Conservation (phyloP, 2,888 invertebrate species). For the Leptodirus hochenwartii region DNA sequence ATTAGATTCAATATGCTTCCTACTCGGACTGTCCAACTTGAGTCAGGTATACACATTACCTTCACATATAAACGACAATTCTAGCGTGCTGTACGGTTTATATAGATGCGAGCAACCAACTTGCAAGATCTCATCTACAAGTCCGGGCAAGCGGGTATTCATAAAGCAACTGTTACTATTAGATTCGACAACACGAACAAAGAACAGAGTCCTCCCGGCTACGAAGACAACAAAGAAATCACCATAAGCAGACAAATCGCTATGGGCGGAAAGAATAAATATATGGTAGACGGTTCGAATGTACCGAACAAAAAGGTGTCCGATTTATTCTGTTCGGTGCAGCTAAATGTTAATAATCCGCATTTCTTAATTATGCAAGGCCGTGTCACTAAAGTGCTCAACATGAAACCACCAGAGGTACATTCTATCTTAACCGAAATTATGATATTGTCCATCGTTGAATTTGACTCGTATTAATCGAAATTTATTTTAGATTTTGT, state of each 20-base stretch:
- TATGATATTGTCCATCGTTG: not conserved
- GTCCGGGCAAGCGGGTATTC: slow-evolving; percentile 89
- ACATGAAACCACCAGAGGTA: slow-evolving; percentile 96
- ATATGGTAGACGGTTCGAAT: slow-evolving; percentile 81
- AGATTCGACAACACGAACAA: slow-evolving; percentile 84
- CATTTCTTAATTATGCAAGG: slow-evolving; percentile 99
- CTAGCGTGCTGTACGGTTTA: too few relatives aligned
- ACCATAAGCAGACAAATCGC: slow-evolving; percentile 80
- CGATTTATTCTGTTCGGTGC: slow-evolving; percentile 92
- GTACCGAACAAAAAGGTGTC: slow-evolving; percentile 80
- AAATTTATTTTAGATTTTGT: slow-evolving; percentile 44
- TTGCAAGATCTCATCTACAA: slow-evolving; percentile 96
- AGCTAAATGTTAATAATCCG: slow-evolving; percentile 97
- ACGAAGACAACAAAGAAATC: slow-evolving; percentile 79
- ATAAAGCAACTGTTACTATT: slow-evolving; percentile 88
- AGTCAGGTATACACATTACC: slow-evolving; percentile 52
- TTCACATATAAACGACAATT: slow-evolving; percentile 6
- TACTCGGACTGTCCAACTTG: slow-evolving; percentile 86
- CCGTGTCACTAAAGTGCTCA: slow-evolving; percentile 92
- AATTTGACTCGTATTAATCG: slow-evolving; percentile 1
- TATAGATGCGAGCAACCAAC: slow-evolving; percentile 79
- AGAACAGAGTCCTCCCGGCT: slow-evolving; percentile 72
- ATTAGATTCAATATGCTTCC: slow-evolving; percentile 93
- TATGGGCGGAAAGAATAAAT: slow-evolving; percentile 80
- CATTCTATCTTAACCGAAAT: slow-evolving; percentile 8